Conservation (phyloP, 2,797 vertebrate species). For the Allobates femoralis region DNA sequence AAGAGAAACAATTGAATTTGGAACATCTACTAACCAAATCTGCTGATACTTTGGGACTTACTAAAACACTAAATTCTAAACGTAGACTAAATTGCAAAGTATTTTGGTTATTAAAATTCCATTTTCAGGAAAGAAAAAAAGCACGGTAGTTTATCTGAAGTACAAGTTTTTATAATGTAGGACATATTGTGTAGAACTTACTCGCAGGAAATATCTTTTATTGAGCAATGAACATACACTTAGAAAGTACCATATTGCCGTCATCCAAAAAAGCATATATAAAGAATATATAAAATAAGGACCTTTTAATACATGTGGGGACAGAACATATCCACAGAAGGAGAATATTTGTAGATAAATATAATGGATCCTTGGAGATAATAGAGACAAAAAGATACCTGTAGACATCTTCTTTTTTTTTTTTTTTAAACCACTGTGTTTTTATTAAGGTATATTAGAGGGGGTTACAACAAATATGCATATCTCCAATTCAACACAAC, state of each 20-base stretch:
- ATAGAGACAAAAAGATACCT: too few relatives aligned
- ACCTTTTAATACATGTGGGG: too few relatives aligned
- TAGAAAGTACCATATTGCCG: background rate
- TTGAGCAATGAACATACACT: background rate
- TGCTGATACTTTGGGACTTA: background rate
- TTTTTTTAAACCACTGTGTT: too few relatives aligned
- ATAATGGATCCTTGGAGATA: too few relatives aligned
- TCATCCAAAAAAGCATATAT: background rate
- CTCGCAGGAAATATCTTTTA: background rate
- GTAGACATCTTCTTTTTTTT: too few relatives aligned
- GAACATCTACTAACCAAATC: conserved; percentile 6
- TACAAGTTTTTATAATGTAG: background rate
- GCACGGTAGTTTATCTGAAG: background rate
- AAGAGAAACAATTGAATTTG: conserved; percentile 51
- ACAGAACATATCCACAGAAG: too few relatives aligned
- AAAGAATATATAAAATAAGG: too few relatives aligned
- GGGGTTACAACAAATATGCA: too few relatives aligned
- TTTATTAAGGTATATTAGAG: too few relatives aligned
- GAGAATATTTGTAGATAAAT: too few relatives aligned
- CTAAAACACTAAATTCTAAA: background rate
- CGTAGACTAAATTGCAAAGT: background rate
- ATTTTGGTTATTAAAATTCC: background rate
- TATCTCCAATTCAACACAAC: too few relatives aligned
- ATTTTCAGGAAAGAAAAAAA: background rate
- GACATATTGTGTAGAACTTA: background rate